Conservation (phyloP, 2,113 vertebrate genomes). For the Xiphophorus couchianus region DNA sequence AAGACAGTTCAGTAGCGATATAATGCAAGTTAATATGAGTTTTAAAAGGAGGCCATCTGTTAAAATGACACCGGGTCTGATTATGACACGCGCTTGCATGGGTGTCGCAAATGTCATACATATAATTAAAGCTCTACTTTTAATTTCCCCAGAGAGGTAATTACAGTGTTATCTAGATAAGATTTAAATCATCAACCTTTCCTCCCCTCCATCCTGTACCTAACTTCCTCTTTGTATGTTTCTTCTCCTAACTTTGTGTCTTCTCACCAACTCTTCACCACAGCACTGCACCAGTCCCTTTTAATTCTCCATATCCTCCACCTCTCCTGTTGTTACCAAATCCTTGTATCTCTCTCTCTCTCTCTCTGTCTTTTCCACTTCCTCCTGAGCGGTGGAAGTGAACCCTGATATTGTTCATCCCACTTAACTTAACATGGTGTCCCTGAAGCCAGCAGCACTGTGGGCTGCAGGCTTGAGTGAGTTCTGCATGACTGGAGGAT, state of each 20-base stretch:
- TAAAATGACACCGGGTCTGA: conserved; percentile 20
- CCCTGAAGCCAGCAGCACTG: conserved; percentile 34
- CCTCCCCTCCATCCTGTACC: conserved; percentile 19
- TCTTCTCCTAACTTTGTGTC: conserved; percentile 10
- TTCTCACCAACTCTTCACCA: conserved; percentile 6
- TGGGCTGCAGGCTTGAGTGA: conserved; percentile 38
- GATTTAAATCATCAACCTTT: conserved; percentile 41
- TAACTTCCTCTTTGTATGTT: conserved; percentile 28
- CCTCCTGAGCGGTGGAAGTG: conserved; percentile 46
- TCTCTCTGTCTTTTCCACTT: not conserved
- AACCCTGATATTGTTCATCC: conserved; percentile 49
- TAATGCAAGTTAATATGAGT: not conserved
- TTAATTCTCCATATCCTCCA: conserved; percentile 6
- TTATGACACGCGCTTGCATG: conserved; percentile 29
- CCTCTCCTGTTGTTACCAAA: conserved; percentile 4
- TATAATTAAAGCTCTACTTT: conserved; percentile 59
- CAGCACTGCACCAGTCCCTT: conserved; percentile 14
- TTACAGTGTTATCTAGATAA: conserved; percentile 40
- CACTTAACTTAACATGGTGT: conserved; percentile 55
- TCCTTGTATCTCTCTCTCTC: not conserved
- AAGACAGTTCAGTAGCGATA: not conserved
- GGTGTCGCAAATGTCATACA: conserved; percentile 43
- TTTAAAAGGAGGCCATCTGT: conserved; percentile 23
- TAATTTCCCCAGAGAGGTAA: conserved; percentile 62
- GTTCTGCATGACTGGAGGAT: conserved; percentile 48